A percentile compares a stretch with the other conserved stretches of the same genome.
Conservation (phyloP, 2,113 vertebrate genomes). For the Chunga burmeisteri region DNA sequence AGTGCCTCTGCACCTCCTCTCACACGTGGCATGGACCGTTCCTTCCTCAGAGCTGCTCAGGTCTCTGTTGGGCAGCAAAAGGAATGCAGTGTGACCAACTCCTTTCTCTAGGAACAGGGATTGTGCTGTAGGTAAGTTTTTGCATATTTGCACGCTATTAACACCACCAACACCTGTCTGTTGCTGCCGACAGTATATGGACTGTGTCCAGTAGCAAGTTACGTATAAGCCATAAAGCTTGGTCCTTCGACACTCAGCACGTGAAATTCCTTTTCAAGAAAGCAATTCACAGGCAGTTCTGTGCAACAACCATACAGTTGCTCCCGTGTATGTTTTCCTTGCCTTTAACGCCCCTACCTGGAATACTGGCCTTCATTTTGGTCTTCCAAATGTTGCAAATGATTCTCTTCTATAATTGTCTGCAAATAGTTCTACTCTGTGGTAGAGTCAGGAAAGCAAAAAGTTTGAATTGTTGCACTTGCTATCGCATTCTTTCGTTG, state of each 20-base stretch:
- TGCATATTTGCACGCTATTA: not conserved
- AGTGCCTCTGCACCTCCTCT: not conserved
- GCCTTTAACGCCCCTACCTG: not conserved
- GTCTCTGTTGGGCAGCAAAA: not conserved
- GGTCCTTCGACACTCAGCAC: not conserved
- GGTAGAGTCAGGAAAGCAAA: not conserved
- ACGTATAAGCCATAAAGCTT: not conserved
- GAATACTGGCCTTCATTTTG: not conserved
- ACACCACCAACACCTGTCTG: not conserved
- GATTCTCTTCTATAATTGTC: not conserved
- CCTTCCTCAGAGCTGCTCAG: not conserved
- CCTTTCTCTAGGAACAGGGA: not conserved
- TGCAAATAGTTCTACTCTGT: not conserved
- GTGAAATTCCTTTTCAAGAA: not conserved
- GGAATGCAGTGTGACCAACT: not conserved
- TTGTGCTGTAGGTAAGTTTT: not conserved
- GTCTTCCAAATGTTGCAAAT: not conserved
- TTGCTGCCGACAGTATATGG: not conserved
- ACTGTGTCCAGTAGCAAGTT: not conserved
- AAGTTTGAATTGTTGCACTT: not conserved
- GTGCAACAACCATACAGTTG: not conserved
- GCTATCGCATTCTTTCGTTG: fast-evolving
- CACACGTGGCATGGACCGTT: not conserved
- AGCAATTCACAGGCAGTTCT: not conserved
- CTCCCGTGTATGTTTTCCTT: not conserved